A percentile compares a stretch with the other conserved stretches of the same genome.
These are phyloP conservation scores for Hirtodrosophila confusa DNA, from an alignment of 2,888 invertebrate genomes.

Conservation along the genomic window DNA sequence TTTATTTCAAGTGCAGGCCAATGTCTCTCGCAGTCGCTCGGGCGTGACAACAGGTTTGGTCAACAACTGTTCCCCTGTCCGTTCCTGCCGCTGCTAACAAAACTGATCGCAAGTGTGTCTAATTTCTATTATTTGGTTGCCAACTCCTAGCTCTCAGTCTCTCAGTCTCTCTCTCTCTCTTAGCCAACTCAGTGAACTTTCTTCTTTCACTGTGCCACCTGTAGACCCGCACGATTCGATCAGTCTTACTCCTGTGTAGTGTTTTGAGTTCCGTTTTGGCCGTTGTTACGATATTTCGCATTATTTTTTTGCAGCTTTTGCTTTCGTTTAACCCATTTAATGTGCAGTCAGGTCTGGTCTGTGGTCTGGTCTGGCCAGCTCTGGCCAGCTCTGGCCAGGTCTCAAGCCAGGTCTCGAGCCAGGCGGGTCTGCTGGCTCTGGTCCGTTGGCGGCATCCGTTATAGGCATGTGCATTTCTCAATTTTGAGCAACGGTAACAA, in stretches of 20 bases:
- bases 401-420: no score
- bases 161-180: background rate
- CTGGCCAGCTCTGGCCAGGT: conserved; percentile 13
- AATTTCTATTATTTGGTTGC: conserved; percentile 70
- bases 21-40: conserved; percentile 46
- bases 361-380: conserved; percentile 7
- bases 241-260: conserved; percentile 9
- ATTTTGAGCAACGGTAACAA: conserved; percentile 42
- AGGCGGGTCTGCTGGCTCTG: conserved; percentile 15
- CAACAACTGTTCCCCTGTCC: no score
- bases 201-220: conserved; percentile 77
- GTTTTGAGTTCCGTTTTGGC: conserved; percentile 65
- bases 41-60: conserved; percentile 66
- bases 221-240: conserved; percentile 35
- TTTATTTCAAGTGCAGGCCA: conserved; percentile 66
- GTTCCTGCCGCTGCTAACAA: no score
- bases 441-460: conserved; percentile 58
- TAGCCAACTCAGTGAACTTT: conserved; percentile 61
- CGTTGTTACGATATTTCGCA: conserved; percentile 66
- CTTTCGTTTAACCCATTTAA: conserved; percentile 81
- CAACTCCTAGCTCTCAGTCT: conserved; percentile 5
- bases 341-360: conserved; percentile 23
- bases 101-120: conserved; percentile 72
- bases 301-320: conserved; percentile 56
- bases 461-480: conserved; percentile 51